Evolutionary conservation across 2,797 vertebrate species (phyloP).

Genomic region (Sebastes paucispinis): DNA sequence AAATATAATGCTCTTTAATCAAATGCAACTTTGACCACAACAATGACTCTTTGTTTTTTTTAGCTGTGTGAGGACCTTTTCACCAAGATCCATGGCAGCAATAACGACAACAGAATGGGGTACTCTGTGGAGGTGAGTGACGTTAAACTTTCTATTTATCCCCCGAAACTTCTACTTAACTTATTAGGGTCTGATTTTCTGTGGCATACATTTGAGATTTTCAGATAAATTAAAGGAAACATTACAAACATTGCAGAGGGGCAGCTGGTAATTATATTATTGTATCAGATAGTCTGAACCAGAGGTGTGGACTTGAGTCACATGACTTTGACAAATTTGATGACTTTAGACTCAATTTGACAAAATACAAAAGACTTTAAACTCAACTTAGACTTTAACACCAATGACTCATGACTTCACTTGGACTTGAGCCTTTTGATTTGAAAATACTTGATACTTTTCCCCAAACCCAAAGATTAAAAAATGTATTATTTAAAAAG

Average conservation of each 20-base stretch:
- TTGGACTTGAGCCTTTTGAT: no score
- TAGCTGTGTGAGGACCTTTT: constrained; percentile 98
- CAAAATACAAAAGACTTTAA: no score
- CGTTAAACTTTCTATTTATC: neutral
- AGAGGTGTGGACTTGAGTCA: no score
- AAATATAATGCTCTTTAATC: neutral
- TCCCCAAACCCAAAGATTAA: no score
- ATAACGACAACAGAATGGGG: constrained; percentile 94
- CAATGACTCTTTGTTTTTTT: constrained; percentile 10
- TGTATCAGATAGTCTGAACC: neutral
- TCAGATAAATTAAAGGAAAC: neutral
- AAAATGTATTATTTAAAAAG: no score
- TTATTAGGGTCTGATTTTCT: neutral
- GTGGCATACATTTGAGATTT: neutral
- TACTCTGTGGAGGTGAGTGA: constrained; percentile 95
- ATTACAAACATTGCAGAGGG: neutral
- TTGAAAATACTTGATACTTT: no score
- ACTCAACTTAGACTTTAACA: no score
- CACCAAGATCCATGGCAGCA: constrained; percentile 90
- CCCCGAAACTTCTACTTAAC: no score
- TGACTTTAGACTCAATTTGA: no score
- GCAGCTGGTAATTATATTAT: neutral
- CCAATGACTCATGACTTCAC: no score
- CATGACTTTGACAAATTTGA: no score
- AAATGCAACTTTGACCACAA: neutral